Percentiles rank a stretch among this genome's conserved stretches.
phyloP scores from a whole-genome alignment of 1,140 invertebrate genomes.

The Tyrophagus putrescentiae region DNA sequence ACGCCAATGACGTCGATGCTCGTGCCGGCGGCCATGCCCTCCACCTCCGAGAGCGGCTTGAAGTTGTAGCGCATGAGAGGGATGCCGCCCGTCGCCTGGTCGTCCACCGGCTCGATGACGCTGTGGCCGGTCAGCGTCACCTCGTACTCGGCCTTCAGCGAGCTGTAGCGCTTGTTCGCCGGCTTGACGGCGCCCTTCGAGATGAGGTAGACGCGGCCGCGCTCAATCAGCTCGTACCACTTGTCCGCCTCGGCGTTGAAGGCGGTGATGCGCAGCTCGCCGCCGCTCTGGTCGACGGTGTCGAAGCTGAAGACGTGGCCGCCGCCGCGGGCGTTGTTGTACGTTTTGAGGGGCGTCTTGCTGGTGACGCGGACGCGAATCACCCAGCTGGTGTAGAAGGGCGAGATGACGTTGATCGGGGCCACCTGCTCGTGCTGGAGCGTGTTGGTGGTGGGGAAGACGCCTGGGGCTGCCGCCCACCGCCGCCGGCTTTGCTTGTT shows the following conservation, averaged over 20 bases:
- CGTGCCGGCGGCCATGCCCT: slow-evolving; percentile 34
- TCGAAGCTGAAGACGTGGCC: slow-evolving; percentile 87
- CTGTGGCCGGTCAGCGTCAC: slow-evolving; percentile 71
- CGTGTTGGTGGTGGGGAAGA: too few relatives aligned
- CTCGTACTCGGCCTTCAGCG: slow-evolving; percentile 84
- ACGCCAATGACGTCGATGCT: slow-evolving; percentile 73
- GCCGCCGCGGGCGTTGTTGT: neutral
- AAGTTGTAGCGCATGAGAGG: slow-evolving; percentile 70
- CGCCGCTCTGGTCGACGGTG: slow-evolving; percentile 67
- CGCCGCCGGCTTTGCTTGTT: too few relatives aligned
- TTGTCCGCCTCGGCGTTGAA: slow-evolving; percentile 80
- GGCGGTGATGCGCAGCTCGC: slow-evolving; percentile 80
- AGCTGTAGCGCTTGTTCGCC: slow-evolving; percentile 20
- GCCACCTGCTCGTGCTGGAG: too few relatives aligned
- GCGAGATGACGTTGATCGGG: too few relatives aligned
- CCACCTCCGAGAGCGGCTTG: slow-evolving; percentile 56
- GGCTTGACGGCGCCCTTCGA: slow-evolving; percentile 7
- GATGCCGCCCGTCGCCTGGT: slow-evolving; percentile 36
- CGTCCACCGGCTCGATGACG: slow-evolving; percentile 49
- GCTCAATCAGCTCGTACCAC: slow-evolving; percentile 74
- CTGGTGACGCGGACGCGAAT: too few relatives aligned
- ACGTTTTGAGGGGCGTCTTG: slow-evolving; percentile 42
- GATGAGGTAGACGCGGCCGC: slow-evolving; percentile 39
- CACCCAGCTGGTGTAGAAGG: too few relatives aligned
- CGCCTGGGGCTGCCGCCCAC: too few relatives aligned